phyloP scores from a whole-genome alignment of 2,888 invertebrate species.

The Octodonta nipae region DNA sequence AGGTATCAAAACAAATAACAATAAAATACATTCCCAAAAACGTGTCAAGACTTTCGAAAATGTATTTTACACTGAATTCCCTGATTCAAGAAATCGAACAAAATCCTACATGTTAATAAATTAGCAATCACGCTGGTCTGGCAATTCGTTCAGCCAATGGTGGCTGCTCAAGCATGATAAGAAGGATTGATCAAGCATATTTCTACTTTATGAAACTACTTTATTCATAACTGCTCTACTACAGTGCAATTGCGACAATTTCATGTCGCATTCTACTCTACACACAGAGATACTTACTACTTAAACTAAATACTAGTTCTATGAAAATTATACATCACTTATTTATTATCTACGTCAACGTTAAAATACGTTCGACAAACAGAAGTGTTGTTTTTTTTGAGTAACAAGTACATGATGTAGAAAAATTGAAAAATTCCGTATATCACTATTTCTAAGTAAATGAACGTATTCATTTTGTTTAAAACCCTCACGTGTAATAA shows the following conservation, averaged over 20 bases:
- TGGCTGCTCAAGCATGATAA: conserved; percentile 17
- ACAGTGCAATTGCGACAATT: conserved; percentile 37
- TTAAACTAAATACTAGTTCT: conserved; percentile 31
- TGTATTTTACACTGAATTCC: too few relatives aligned
- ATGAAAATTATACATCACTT: conserved; percentile 33
- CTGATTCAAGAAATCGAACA: background rate
- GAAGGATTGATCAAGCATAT: conserved; percentile 35
- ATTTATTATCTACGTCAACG: conserved; percentile 31
- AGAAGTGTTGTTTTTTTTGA: conserved; percentile 29
- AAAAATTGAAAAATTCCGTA: conserved; percentile 4
- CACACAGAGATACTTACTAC: conserved; percentile 37
- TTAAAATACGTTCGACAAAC: conserved; percentile 35
- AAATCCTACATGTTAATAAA: conserved; percentile 1
- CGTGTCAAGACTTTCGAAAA: too few relatives aligned
- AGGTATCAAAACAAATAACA: too few relatives aligned
- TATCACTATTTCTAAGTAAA: background rate
- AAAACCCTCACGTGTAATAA: too few relatives aligned
- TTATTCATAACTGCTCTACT: conserved; percentile 41
- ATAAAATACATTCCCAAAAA: too few relatives aligned
- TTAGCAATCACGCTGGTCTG: conserved; percentile 23
- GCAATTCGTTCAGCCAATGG: conserved; percentile 14
- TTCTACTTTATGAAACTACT: conserved; percentile 43
- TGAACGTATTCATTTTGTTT: too few relatives aligned
- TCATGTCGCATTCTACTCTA: conserved; percentile 32
- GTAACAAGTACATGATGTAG: conserved; percentile 17